Percentiles rank a stretch among this genome's conserved stretches.
These are phyloP conservation scores for Lanius ludovicianus DNA, from an alignment of 2,113 vertebrate genomes.

Conservation along the genomic window DNA sequence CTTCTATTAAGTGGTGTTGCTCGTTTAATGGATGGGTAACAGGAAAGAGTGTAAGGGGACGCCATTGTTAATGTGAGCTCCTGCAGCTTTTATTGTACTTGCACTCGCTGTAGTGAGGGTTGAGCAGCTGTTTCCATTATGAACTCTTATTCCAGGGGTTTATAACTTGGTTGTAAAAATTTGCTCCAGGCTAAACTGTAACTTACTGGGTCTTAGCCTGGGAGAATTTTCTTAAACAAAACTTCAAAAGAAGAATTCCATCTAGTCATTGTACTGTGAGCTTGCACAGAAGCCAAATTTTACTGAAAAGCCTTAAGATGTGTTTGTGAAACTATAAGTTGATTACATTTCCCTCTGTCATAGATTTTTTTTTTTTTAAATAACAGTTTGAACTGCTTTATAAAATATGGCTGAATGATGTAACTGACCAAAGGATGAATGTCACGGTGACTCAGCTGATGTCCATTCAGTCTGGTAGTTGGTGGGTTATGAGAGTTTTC, in stretches of 20 bases:
- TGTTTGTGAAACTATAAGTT: background rate
- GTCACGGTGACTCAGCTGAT: background rate
- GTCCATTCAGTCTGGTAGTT: background rate
- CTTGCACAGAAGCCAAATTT: conserved; percentile 48
- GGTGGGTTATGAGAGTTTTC: background rate
- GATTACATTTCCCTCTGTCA: conserved; percentile 35
- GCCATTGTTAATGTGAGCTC: conserved; percentile 74
- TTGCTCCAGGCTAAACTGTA: conserved; percentile 72
- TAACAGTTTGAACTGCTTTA: background rate
- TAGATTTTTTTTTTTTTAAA: too few relatives aligned
- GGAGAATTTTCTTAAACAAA: conserved; percentile 69
- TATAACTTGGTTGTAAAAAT: conserved; percentile 80
- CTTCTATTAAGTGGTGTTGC: conserved; percentile 64
- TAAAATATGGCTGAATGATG: background rate
- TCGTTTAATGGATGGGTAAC: conserved; percentile 74
- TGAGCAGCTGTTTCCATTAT: conserved; percentile 82
- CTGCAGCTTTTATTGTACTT: conserved; percentile 75
- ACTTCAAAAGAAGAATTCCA: conserved; percentile 63
- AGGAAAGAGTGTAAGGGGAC: conserved; percentile 72
- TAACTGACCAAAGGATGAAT: background rate
- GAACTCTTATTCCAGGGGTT: conserved; percentile 79
- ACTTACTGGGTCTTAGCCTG: conserved; percentile 72
- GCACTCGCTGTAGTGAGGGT: conserved; percentile 68
- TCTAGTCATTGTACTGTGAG: conserved; percentile 44
- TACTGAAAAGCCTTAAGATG: conserved; percentile 23